Base-by-base conservation (phyloP, 1,140 invertebrate species). In the Atta colombica region DNA sequence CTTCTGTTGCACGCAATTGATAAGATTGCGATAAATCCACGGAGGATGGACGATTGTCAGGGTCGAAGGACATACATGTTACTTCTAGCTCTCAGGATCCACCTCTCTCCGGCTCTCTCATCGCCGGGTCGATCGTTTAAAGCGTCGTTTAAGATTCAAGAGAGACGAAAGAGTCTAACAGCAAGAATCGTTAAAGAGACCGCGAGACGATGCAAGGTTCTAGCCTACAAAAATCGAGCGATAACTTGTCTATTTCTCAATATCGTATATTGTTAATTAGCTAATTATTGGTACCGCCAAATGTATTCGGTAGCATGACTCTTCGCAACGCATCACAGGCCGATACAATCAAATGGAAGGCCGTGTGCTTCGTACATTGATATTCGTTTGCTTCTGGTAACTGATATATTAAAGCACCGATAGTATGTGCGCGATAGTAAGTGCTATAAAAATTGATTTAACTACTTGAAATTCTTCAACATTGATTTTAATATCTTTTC, bases 41-140 rank as follows among this genome's bases (percentile, higher is more conserved):
- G 31, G 68, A 86, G 77, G 77, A 87, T 86, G 72, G 86, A 88
- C 87, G 90, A 91, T 91, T 91, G 90, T 91, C 90, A 88, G 66
- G 53, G 21, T 87, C 72, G 31, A 87, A 87, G 51, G 77, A 87
- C 72, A 90, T 82, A 88, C 68, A 71, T 68, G 16, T 84, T 49
- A 61, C 39, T 63, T 77, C 61, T 81, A 90, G 7, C 8, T 75
- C 31, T 85, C 58, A 21, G 25, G 81, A 90, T 68, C 71, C 80
- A 87, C 51, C 55, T 66, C 21, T 65, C 49, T 72, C 53, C 39
- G 58, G 31, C 68, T 21, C 1, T 65, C 35, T 65, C 31, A 39
- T 25, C 7, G 69, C 68, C 66, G 58, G 45, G 61, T 78, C 71
- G 77, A 25, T 28, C 63, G 61, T 51, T 69, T 72, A 71, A 58